Evolutionary conservation across 2,113 vertebrate species (phyloP).

Genomic region (Prunella himalayana): DNA sequence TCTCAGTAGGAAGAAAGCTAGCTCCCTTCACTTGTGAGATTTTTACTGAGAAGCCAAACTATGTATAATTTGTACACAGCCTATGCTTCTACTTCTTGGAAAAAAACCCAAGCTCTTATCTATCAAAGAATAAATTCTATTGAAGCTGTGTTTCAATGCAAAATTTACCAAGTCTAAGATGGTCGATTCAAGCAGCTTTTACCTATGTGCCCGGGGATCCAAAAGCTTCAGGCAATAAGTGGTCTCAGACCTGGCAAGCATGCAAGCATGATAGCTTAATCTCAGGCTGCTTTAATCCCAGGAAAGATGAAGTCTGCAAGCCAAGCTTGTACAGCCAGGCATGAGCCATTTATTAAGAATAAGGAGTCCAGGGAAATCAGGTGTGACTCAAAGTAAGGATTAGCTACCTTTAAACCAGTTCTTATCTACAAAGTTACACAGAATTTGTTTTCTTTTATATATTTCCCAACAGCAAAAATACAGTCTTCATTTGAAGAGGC

Average conservation of each 20-base stretch:
- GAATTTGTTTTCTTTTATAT: background rate
- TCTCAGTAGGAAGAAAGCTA: background rate
- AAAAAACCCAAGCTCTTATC: background rate
- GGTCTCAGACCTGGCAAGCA: background rate
- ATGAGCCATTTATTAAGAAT: background rate
- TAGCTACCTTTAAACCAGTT: slow-evolving; percentile 28
- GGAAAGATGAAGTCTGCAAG: background rate
- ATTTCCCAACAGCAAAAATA: background rate
- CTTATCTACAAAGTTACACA: background rate
- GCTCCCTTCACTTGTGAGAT: background rate
- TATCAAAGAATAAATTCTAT: background rate
- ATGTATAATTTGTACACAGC: background rate
- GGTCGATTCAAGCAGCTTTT: background rate
- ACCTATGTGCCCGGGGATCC: background rate
- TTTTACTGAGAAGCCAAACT: background rate
- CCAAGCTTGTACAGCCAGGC: background rate
- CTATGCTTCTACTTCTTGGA: background rate
- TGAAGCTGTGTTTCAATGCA: background rate
- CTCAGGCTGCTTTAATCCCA: background rate
- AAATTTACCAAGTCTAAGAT: background rate
- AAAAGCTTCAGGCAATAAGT: background rate
- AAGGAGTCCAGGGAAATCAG: slow-evolving; percentile 1
- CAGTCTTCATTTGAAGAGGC: background rate
- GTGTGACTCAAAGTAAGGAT: background rate
- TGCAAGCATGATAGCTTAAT: background rate